Percentiles rank a stretch among this genome's conserved stretches.
phyloP scores from a whole-genome alignment of 1,140 invertebrate species.

The Pentalonia nigronervosa region DNA sequence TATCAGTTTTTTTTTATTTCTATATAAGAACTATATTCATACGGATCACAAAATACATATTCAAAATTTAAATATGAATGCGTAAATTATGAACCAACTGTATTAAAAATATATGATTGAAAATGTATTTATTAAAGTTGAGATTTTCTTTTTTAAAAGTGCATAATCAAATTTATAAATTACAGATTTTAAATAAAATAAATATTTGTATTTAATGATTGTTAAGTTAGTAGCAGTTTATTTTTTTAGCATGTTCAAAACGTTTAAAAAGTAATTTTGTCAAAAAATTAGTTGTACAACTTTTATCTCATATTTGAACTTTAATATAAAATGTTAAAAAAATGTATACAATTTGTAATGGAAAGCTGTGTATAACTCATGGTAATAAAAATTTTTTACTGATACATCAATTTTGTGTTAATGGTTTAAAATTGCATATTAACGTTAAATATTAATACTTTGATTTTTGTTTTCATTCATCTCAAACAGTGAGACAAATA shows the following conservation, averaged over 20 bases:
- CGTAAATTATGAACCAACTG: background rate
- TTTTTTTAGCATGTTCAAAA: background rate
- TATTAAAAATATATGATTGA: background rate
- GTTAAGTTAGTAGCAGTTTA: background rate
- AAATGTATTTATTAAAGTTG: background rate
- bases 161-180: background rate
- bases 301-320: background rate
- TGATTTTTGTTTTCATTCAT: background rate
- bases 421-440: background rate
- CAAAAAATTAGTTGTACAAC: background rate
- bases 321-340: background rate
- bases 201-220: background rate
- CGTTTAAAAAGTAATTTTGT: background rate
- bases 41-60: background rate
- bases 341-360: background rate
- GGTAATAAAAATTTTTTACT: background rate
- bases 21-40: background rate
- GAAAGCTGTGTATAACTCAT: background rate
- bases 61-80: background rate
- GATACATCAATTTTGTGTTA: background rate
- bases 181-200: background rate
- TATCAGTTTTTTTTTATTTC: background rate
- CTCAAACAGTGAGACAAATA: background rate
- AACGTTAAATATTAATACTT: background rate
- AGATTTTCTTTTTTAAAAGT: background rate